Evolutionary conservation across 2,888 invertebrate genomes (phyloP).

Genomic region (Furcula furcula): DNA sequence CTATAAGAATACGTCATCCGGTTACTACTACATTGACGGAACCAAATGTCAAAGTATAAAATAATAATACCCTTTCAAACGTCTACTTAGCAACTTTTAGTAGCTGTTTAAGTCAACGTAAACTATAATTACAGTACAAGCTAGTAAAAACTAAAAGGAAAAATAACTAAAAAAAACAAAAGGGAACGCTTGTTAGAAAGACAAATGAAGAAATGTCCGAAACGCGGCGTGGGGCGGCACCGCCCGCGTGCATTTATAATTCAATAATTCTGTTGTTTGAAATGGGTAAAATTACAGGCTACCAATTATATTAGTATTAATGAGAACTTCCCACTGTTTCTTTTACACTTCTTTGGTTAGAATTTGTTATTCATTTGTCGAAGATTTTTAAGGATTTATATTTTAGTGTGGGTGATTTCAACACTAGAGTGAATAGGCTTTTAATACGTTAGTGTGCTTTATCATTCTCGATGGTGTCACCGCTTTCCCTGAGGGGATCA

Average conservation of each 20-base stretch:
- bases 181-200: conserved; percentile 50
- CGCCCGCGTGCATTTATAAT: conserved; percentile 73
- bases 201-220: conserved; percentile 72
- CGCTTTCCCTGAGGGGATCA: too few species aligned
- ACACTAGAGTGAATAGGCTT: too few species aligned
- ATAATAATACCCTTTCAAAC: conserved; percentile 25
- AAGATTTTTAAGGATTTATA: not conserved
- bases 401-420: too few species aligned
- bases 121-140: conserved; percentile 64
- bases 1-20: too few species aligned
- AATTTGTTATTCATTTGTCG: not conserved
- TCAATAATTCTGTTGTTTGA: conserved; percentile 77
- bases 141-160: conserved; percentile 47
- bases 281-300: conserved; percentile 70
- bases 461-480: too few species aligned
- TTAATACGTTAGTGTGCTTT: too few species aligned
- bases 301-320: conserved; percentile 79
- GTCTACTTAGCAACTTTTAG: conserved; percentile 31
- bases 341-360: conserved; percentile 38
- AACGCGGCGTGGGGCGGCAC: conserved; percentile 58
- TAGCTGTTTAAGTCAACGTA: conserved; percentile 30
- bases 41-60: too few species aligned
- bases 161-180: conserved; percentile 38
- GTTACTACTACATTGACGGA: too few species aligned
- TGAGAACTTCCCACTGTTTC: conserved; percentile 59